Evolutionary conservation across 2,113 vertebrate genomes (phyloP).

Genomic region (Carlito syrichta): DNA sequence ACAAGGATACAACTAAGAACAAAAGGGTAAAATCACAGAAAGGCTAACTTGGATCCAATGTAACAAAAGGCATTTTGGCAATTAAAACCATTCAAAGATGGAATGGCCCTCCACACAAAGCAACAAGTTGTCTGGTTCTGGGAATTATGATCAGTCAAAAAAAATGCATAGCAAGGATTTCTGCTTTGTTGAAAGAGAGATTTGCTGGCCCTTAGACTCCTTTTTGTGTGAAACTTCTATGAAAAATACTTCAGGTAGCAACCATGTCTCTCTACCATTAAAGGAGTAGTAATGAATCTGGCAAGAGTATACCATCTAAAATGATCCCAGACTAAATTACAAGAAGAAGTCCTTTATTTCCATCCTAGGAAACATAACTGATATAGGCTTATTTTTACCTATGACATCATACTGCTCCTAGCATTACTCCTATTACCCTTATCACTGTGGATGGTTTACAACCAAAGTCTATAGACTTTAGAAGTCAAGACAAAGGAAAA

Average conservation of each 20-base stretch:
- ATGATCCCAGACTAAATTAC: constrained; percentile 36
- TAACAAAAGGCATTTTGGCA: not conserved
- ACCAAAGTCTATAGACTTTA: constrained; percentile 17
- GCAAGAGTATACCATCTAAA: not conserved
- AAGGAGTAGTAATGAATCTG: constrained; percentile 25
- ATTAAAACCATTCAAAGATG: constrained; percentile 27
- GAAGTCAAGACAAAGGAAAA: constrained; percentile 36
- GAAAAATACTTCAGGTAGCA: constrained; percentile 19
- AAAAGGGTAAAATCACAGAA: constrained; percentile 41
- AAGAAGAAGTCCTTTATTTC: constrained; percentile 53
- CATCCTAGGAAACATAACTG: constrained; percentile 70
- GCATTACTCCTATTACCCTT: constrained; percentile 1
- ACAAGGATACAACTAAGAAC: constrained; percentile 32
- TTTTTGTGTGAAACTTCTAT: constrained; percentile 25
- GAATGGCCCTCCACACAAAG: not conserved
- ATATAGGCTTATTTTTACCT: constrained; percentile 72
- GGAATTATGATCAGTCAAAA: constrained; percentile 16
- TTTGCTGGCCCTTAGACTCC: not conserved
- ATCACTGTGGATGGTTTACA: not conserved
- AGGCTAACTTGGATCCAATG: constrained; percentile 21
- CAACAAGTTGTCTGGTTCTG: not conserved
- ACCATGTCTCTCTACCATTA: constrained; percentile 25
- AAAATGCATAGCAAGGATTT: constrained; percentile 19
- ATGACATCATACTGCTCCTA: constrained; percentile 63
- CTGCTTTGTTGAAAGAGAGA: not conserved